Conservation (phyloP, 2,797 vertebrate genomes). For the Selene dorsalis region DNA sequence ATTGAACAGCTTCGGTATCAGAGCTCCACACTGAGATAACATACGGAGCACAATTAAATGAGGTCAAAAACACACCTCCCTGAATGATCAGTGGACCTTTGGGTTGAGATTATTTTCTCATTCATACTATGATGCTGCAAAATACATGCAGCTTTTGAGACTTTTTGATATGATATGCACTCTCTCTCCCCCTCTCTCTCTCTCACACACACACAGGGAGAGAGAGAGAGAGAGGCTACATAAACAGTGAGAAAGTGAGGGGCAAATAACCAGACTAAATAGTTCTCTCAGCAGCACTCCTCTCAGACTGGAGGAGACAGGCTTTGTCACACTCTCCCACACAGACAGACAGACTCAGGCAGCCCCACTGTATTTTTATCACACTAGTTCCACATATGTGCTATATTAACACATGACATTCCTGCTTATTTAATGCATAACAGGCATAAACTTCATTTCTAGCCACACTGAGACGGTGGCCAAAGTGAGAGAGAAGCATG, state of each 20-base stretch:
- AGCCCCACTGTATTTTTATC: background rate
- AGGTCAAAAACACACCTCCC: background rate
- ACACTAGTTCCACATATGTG: background rate
- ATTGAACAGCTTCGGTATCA: background rate
- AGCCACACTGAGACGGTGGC: slow-evolving; percentile 19
- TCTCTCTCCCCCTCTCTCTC: background rate
- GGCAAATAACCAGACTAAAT: slow-evolving; percentile 53
- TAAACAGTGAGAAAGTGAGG: slow-evolving; percentile 24
- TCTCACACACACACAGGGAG: background rate
- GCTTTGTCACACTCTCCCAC: slow-evolving; percentile 5
- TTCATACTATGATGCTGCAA: background rate
- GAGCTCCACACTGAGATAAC: background rate
- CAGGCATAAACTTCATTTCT: slow-evolving; percentile 41
- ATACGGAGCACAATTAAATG: background rate
- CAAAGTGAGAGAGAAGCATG: slow-evolving; percentile 19
- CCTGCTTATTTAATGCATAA: background rate
- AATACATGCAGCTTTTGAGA: background rate
- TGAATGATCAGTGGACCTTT: background rate
- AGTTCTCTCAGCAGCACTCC: slow-evolving; percentile 40
- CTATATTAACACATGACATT: background rate
- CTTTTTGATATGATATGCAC: background rate
- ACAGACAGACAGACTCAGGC: background rate
- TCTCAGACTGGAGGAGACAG: slow-evolving; percentile 28
- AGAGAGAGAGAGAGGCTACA: background rate
- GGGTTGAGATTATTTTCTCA: background rate